phyloP scores from a whole-genome alignment of 2,797 vertebrate genomes.

The Sebastes flavidus region DNA sequence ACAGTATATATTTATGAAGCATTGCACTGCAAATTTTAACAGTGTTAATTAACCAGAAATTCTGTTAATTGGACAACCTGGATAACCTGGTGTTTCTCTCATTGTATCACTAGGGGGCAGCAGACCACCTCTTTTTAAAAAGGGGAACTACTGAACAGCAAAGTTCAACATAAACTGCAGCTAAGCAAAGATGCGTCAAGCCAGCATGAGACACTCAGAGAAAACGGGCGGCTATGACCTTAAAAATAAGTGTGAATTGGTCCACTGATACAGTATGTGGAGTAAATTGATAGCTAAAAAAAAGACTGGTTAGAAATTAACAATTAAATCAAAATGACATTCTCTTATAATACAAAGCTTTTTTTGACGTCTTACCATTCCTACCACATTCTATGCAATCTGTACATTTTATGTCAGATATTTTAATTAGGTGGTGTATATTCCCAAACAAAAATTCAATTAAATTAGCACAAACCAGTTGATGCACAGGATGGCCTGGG shows the following conservation, averaged over 20 bases:
- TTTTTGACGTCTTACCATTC: too few relatives aligned
- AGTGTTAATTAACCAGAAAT: neutral
- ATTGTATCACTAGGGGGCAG: conserved; percentile 22
- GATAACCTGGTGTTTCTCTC: neutral
- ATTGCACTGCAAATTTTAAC: too few relatives aligned
- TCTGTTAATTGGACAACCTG: neutral
- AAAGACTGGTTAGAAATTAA: neutral
- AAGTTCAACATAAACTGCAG: conserved; percentile 3
- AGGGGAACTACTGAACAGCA: neutral
- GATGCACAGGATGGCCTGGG: too few relatives aligned
- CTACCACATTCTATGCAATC: too few relatives aligned
- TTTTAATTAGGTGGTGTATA: too few relatives aligned
- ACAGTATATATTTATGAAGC: too few relatives aligned
- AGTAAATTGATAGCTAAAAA: neutral
- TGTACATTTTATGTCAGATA: too few relatives aligned
- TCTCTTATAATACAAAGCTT: neutral
- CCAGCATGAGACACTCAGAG: neutral
- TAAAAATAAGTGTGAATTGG: neutral
- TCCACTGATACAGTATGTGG: neutral
- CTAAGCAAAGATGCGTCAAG: neutral
- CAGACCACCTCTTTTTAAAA: conserved; percentile 1
- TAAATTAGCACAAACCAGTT: too few relatives aligned
- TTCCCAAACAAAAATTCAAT: too few relatives aligned
- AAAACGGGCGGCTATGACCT: neutral
- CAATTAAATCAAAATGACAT: neutral